Percentiles rank a stretch among this genome's conserved stretches.
phyloP scores from a whole-genome alignment of 2,888 invertebrate species.

The Mythimna ferrago region DNA sequence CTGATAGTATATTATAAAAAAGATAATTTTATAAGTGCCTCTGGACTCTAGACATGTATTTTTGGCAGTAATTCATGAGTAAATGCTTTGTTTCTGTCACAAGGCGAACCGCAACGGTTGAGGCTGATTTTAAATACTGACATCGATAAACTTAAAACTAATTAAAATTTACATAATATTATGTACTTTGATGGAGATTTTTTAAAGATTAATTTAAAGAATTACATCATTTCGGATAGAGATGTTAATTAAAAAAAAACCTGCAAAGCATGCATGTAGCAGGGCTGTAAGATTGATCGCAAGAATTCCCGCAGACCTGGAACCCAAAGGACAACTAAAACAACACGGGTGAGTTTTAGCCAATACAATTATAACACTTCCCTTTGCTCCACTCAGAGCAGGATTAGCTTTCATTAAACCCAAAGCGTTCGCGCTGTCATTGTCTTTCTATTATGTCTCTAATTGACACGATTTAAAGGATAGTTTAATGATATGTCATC shows the following conservation, averaged over 20 bases:
- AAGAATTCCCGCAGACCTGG: no score
- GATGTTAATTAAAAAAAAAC: neutral
- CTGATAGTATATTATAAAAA: slow-evolving; percentile 1
- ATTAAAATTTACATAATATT: slow-evolving; percentile 13
- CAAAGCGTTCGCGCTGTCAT: no score
- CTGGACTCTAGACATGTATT: slow-evolving; percentile 9
- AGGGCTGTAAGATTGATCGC: no score
- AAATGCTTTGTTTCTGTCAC: slow-evolving; percentile 66
- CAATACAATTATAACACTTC: no score
- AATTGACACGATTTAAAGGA: no score
- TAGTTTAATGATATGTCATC: no score
- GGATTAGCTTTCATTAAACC: no score
- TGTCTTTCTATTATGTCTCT: no score
- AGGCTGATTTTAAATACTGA: slow-evolving; percentile 57
- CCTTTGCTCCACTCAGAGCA: no score
- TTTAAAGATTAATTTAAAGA: neutral
- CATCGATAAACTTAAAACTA: slow-evolving; percentile 42
- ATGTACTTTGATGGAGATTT: neutral
- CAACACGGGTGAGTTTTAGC: no score
- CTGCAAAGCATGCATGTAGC: no score
- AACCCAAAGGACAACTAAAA: no score
- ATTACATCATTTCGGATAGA: neutral
- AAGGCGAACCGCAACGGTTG: slow-evolving; percentile 65
- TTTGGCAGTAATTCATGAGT: slow-evolving; percentile 12
- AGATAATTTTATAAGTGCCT: slow-evolving; percentile 1